A percentile compares a stretch with the other conserved stretches of the same genome.
phyloP scores from a whole-genome alignment of 2,797 vertebrate genomes.

The Anolis apletophallus region DNA sequence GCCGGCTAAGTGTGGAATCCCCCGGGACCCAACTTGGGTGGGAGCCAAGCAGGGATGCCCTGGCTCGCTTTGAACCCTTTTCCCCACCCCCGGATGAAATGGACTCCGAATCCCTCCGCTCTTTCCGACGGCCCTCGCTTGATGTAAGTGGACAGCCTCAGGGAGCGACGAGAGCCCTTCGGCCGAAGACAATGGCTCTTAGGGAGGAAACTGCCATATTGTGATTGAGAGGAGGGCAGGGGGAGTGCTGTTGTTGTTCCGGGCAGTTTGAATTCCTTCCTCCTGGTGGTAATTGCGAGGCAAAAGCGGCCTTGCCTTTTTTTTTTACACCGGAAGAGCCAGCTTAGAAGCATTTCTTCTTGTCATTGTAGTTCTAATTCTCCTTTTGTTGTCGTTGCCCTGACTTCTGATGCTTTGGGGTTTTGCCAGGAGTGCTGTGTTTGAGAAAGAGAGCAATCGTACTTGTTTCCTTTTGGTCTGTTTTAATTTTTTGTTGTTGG shows the following conservation, averaged over 20 bases:
- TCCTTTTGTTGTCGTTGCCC: not conserved
- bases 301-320: not conserved
- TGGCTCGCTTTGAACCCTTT: fast-evolving
- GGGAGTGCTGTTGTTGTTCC: not conserved
- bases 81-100: not conserved
- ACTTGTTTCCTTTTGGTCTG: not conserved
- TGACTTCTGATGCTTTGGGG: not conserved
- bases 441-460: not conserved
- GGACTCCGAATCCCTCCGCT: fast-evolving
- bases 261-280: not conserved
- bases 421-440: not conserved
- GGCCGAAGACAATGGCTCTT: not conserved
- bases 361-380: no score
- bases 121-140: fast-evolving
- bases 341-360: not conserved
- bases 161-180: not conserved
- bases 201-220: no score
- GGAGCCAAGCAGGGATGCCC: not conserved
- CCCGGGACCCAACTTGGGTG: not conserved
- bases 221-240: not conserved
- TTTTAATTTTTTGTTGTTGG: not conserved
- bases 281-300: no score
- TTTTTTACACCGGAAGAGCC: no score
- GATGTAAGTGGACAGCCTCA: not conserved
- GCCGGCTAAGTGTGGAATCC: not conserved